Base-by-base conservation (phyloP, 2,797 vertebrate genomes). In the Sebastes flavidus region DNA sequence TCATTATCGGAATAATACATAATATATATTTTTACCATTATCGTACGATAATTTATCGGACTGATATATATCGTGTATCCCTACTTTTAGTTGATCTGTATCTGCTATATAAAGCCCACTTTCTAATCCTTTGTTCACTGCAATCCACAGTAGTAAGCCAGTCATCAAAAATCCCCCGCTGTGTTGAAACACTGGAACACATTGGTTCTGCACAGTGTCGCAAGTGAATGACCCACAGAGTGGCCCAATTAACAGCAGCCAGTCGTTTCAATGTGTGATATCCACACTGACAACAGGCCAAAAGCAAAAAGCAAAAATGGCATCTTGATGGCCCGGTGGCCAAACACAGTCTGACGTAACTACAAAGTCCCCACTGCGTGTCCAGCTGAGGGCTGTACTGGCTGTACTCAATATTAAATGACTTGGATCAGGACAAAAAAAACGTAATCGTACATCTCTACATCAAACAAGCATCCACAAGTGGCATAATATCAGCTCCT, bases 381-480 rank as follows among this genome's bases (percentile, higher is more conserved):
- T 8, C 59, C 58, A 62, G 38, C 42, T 62, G 42, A 62, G 71
- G 11, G 59, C 42, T 25, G 29, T 18, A 20, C 38, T 24, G 38
- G 38, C 58, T 52, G 58, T 16, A 52, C 71, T 61, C 38, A 61
- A 72, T 13, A 46, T 22, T 32, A 38, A 65, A 59, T 56, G 30
- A 76, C 36, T 67, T 24, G 12, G 60, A 59, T 63, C 30, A 68
- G 38, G 62, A 29, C 25, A 60, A 8, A 59, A 42, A 61, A 77
- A 49, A 38, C 18, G 2, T 20, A 16, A 29, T 49, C 0, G 27
- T 24, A 13, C 2, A 58, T 54, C 5, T 72, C 9, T 38, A 24
- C 54, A 61, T 82, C 12, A 54, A 77, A 71, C 55, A 84, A 78
- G 62, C 46, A 74, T 72, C 66, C 36, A 86, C 61, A 55, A 42